These are phyloP conservation scores for Ochotona curzoniae DNA, from an alignment of 2,113 vertebrate genomes.

Conservation along the genomic window DNA sequence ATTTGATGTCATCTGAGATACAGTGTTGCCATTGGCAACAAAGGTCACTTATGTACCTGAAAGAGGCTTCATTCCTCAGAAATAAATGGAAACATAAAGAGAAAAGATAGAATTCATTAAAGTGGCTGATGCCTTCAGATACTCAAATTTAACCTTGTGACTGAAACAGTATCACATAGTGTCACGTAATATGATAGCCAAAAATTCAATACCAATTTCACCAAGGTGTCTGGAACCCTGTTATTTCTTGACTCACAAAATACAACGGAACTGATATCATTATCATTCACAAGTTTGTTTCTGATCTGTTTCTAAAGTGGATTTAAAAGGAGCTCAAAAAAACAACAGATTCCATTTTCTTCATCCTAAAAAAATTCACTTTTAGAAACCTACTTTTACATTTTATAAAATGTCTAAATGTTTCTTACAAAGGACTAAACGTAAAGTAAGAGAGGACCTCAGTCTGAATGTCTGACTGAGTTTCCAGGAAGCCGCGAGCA, in stretches of 20 bases:
- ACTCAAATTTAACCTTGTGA: background rate
- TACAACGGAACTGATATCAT: background rate
- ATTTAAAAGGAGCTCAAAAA: background rate
- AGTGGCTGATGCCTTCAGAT: background rate
- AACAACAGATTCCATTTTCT: background rate
- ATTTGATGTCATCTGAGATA: background rate
- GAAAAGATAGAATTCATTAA: background rate
- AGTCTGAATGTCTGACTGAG: background rate
- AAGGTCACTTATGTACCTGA: background rate
- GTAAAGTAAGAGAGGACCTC: rapidly evolving
- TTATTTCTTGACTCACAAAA: background rate
- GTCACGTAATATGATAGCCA: background rate
- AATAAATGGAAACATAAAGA: background rate
- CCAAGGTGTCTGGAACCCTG: background rate
- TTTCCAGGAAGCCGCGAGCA: background rate
- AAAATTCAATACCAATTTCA: background rate
- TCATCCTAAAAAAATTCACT: background rate
- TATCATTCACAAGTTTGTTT: background rate
- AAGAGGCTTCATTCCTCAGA: background rate
- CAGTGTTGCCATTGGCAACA: background rate
- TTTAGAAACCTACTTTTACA: background rate
- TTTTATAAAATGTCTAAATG: background rate
- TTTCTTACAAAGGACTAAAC: rapidly evolving
- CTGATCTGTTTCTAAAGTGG: background rate
- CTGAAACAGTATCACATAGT: background rate